Conservation (phyloP, 2,113 vertebrate genomes). For the Neogale vison region DNA sequence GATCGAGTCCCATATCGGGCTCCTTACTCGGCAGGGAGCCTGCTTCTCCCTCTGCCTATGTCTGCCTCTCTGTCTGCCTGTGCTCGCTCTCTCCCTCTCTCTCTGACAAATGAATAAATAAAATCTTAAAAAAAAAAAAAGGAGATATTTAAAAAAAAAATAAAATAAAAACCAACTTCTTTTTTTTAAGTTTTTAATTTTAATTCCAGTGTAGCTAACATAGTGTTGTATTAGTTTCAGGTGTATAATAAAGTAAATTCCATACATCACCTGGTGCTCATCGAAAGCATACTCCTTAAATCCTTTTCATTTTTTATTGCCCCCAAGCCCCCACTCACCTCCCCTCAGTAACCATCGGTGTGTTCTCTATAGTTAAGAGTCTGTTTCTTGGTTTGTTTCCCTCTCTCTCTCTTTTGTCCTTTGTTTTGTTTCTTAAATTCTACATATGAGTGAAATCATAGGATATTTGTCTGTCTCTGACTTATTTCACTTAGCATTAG, state of each 20-base stretch:
- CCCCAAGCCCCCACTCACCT: not conserved
- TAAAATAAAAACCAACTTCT: not conserved
- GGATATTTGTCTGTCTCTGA: too few species aligned
- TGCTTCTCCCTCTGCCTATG: too few species aligned
- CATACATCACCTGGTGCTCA: not conserved
- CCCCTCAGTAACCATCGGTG: not conserved
- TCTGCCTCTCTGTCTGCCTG: too few species aligned
- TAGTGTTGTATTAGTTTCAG: not conserved
- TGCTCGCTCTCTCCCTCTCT: too few species aligned
- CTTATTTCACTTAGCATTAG: too few species aligned
- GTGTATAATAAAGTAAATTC: not conserved
- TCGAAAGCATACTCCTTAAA: not conserved
- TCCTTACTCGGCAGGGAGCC: too few species aligned
- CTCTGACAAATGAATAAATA: too few species aligned
- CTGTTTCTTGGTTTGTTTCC: too few species aligned
- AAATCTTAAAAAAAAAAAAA: too few species aligned
- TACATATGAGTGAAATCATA: not conserved
- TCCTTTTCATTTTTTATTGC: not conserved
- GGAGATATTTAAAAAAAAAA: too few species aligned
- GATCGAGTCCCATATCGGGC: too few species aligned
- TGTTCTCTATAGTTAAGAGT: not conserved
- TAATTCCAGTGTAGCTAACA: not conserved
- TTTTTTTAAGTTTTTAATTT: not conserved
- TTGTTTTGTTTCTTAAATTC: not conserved
- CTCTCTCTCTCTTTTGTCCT: not conserved